These are phyloP conservation scores for Elephas maximus DNA, from an alignment of 2,113 vertebrate species.

Conservation along the genomic window DNA sequence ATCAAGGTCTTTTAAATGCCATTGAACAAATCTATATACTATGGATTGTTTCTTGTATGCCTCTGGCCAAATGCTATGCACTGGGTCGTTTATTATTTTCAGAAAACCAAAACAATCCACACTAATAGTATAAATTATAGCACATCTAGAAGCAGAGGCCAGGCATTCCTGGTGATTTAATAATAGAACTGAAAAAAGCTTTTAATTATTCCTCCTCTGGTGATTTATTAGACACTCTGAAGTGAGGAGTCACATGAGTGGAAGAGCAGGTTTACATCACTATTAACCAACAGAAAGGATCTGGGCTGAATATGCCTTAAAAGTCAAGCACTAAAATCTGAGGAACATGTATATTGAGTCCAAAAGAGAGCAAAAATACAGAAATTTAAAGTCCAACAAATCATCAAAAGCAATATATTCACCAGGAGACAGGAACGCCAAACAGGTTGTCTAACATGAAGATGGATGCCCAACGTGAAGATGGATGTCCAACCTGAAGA, in stretches of 20 bases:
- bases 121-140: conserved; percentile 83
- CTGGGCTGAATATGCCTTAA: conserved; percentile 12
- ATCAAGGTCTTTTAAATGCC: conserved; percentile 92
- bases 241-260: not conserved
- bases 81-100: conserved; percentile 90
- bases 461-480: conserved; percentile 50
- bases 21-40: conserved; percentile 91
- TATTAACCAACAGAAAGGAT: conserved; percentile 53
- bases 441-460: conserved; percentile 45
- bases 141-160: conserved; percentile 54
- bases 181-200: conserved; percentile 71
- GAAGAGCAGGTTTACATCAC: conserved; percentile 71
- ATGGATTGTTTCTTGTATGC: conserved; percentile 89
- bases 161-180: conserved; percentile 77
- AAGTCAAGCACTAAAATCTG: conserved; percentile 61
- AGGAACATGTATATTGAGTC: not conserved
- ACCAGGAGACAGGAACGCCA: conserved; percentile 1
- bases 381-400: not conserved
- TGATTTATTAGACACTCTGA: conserved; percentile 70
- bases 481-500: conserved; percentile 24
- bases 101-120: conserved; percentile 88
- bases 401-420: conserved; percentile 15
- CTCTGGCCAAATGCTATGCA: conserved; percentile 86
- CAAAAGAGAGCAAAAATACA: not conserved
- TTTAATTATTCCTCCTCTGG: conserved; percentile 83